phyloP scores from a whole-genome alignment of 2,888 invertebrate genomes.

The Lasiommata megera region DNA sequence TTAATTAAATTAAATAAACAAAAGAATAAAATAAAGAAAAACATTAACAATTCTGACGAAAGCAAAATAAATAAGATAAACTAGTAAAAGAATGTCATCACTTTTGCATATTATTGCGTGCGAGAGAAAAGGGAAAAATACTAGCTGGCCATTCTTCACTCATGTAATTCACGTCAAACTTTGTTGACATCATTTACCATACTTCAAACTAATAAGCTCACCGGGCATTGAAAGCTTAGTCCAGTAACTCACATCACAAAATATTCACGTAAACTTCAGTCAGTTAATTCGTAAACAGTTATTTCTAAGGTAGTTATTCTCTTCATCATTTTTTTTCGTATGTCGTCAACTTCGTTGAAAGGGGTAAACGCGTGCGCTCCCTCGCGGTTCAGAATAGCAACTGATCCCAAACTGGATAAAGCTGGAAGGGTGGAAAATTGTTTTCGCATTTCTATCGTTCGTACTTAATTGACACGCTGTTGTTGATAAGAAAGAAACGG shows the following conservation, averaged over 20 bases:
- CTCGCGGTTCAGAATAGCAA: constrained; percentile 5
- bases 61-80: no score
- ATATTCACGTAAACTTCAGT: neutral
- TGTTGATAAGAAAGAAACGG: no score
- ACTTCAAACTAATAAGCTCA: constrained; percentile 15
- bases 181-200: no score
- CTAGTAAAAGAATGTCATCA: no score
- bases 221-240: constrained; percentile 33
- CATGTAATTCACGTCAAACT: no score
- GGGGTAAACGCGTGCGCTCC: constrained; percentile 3
- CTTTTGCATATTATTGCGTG: no score
- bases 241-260: constrained; percentile 15
- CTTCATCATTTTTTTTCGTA: neutral
- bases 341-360: constrained; percentile 15
- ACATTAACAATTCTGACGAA: no score
- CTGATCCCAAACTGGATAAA: constrained; percentile 15
- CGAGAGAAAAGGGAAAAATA: no score
- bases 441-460: constrained; percentile 7
- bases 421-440: constrained; percentile 14
- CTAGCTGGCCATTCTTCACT: no score
- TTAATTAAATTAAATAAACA: no score
- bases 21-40: no score
- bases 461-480: neutral
- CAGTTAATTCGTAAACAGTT: neutral
- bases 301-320: neutral